Conservation (phyloP, 2,797 vertebrate genomes). For the Hoplostethus atlanticus region DNA sequence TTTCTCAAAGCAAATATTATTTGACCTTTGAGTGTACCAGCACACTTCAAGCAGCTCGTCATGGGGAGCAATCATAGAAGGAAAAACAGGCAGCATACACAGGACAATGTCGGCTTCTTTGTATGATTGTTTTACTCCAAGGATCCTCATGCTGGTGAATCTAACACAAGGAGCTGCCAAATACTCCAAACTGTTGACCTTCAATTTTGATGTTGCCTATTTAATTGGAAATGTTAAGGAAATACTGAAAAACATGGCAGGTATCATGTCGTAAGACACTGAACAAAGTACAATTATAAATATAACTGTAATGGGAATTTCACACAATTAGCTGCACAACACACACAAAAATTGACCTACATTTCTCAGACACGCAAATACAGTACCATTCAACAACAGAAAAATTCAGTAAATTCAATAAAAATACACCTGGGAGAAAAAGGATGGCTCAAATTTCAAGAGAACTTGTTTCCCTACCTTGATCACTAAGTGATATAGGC, state of each 20-base stretch:
- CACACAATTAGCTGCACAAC: constrained; percentile 71
- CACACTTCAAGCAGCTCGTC: constrained; percentile 20
- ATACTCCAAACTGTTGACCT: constrained; percentile 37
- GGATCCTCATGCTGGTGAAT: constrained; percentile 20
- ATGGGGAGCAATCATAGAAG: constrained; percentile 17
- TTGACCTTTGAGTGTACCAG: constrained; percentile 39
- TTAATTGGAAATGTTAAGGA: constrained; percentile 33
- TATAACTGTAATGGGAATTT: constrained; percentile 69
- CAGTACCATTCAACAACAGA: constrained; percentile 60
- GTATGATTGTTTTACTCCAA: constrained; percentile 18
- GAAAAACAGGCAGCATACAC: constrained; percentile 8
- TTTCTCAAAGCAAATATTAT: constrained; percentile 11
- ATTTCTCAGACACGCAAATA: constrained; percentile 63
- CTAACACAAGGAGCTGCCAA: constrained; percentile 34
- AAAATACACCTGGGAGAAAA: constrained; percentile 63
- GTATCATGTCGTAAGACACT: constrained; percentile 43
- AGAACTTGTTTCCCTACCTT: not conserved
- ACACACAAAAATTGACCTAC: constrained; percentile 57
- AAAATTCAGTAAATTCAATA: constrained; percentile 45
- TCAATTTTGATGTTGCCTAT: constrained; percentile 19
- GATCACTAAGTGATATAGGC: constrained; percentile 29
- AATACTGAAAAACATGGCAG: constrained; percentile 55
- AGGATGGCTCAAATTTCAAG: constrained; percentile 47
- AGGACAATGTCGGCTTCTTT: not conserved
- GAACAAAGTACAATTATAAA: constrained; percentile 74